These are phyloP conservation scores for Tragelaphus scriptus DNA, from an alignment of 2,113 vertebrate genomes.

Conservation along the genomic window DNA sequence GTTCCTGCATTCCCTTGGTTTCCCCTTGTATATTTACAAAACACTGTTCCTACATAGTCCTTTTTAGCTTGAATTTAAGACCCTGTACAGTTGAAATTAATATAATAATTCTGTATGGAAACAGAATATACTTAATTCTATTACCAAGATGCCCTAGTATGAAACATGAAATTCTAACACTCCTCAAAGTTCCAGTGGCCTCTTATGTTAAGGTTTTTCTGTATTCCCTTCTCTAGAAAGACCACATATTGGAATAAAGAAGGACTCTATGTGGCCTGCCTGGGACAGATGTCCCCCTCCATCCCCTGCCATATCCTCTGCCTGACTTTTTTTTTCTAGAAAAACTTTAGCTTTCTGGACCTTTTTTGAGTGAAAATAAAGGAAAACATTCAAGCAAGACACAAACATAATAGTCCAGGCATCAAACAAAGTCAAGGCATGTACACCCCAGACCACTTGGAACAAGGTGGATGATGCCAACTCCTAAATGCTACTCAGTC, in stretches of 20 bases:
- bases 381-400: neutral
- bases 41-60: neutral
- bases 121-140: neutral
- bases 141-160: accelerated
- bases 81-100: neutral
- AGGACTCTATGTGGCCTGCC: neutral
- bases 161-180: neutral
- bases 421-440: neutral
- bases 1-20: neutral
- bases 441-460: neutral
- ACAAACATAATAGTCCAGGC: neutral
- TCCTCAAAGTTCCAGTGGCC: neutral
- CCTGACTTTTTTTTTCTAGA: neutral
- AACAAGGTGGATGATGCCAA: neutral
- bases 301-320: neutral
- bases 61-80: neutral
- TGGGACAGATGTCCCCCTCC: too few relatives aligned
- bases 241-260: neutral
- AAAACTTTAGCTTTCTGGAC: neutral
- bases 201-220: neutral
- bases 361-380: neutral
- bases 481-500: neutral
- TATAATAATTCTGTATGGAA: neutral
- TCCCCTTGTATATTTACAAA: neutral
- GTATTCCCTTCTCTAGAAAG: neutral